These are phyloP conservation scores for Molanna angustata DNA, from an alignment of 2,888 invertebrate species.

Conservation along the genomic window DNA sequence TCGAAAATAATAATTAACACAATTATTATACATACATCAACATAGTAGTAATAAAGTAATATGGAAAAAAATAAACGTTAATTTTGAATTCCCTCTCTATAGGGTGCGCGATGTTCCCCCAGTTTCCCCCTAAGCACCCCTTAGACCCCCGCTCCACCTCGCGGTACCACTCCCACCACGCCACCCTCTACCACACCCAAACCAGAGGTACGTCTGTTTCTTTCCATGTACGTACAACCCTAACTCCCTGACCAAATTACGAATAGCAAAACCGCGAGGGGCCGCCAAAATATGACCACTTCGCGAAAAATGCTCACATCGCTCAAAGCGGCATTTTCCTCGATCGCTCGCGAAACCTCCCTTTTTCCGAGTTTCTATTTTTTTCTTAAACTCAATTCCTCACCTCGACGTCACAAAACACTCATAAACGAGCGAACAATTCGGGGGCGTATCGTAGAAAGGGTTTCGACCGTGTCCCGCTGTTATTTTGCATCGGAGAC, in stretches of 20 bases:
- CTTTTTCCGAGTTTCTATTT: conserved; percentile 1
- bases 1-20: no score
- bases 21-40: no score
- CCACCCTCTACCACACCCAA: conserved; percentile 38
- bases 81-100: conserved; percentile 27
- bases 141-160: conserved; percentile 35
- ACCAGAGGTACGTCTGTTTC: conserved; percentile 31
- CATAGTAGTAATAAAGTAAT: no score
- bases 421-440: no score
- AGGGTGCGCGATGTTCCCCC: conserved; percentile 18
- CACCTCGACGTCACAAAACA: neutral
- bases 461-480: no score
- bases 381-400: conserved; percentile 9
- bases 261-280: conserved; percentile 10
- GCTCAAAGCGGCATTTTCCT: no score
- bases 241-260: conserved; percentile 14
- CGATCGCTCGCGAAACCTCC: conserved; percentile 5
- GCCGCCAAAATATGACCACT: conserved; percentile 5
- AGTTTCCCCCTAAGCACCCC: conserved; percentile 8
- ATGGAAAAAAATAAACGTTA: conserved; percentile 20
- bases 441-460: neutral
- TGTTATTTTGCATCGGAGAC: no score
- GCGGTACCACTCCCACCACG: conserved; percentile 37
- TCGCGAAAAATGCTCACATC: neutral
- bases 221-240: conserved; percentile 27